phyloP scores from a whole-genome alignment of 2,888 invertebrate genomes.

The Polietes domitor region DNA sequence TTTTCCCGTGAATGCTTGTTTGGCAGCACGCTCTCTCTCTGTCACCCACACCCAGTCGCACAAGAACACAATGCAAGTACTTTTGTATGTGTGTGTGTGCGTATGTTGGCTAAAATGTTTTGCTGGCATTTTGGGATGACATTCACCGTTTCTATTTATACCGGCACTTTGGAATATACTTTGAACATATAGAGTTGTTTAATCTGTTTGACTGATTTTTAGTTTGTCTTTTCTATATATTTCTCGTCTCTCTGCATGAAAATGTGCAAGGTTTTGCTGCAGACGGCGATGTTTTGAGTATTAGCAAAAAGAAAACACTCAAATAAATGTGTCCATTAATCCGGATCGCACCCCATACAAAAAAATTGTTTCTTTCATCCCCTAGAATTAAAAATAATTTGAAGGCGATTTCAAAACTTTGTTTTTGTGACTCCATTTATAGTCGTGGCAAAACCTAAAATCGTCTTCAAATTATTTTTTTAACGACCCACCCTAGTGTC shows the following conservation, averaged over 20 bases:
- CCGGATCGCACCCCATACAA: too few relatives aligned
- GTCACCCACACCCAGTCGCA: neutral
- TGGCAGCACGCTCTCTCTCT: neutral
- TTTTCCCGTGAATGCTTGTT: neutral
- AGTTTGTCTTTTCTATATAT: neutral
- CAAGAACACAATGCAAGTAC: neutral
- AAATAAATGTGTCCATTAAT: too few relatives aligned
- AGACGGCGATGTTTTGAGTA: too few relatives aligned
- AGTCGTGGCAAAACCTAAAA: too few relatives aligned
- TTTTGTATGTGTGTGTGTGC: neutral
- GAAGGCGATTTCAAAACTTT: too few relatives aligned
- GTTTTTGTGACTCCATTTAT: too few relatives aligned
- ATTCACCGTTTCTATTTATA: neutral
- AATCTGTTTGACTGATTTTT: neutral
- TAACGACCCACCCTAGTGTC: too few relatives aligned
- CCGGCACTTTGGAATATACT: neutral
- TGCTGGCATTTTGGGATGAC: neutral
- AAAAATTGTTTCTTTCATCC: too few relatives aligned
- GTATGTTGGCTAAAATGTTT: constrained; percentile 8
- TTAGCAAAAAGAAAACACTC: too few relatives aligned
- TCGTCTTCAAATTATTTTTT: too few relatives aligned
- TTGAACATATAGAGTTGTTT: neutral
- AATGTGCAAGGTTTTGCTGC: too few relatives aligned
- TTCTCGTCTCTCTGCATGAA: neutral
- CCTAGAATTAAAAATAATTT: too few relatives aligned